Evolutionary conservation across 2,888 invertebrate genomes (phyloP).

Genomic region (Andrena minutula): DNA sequence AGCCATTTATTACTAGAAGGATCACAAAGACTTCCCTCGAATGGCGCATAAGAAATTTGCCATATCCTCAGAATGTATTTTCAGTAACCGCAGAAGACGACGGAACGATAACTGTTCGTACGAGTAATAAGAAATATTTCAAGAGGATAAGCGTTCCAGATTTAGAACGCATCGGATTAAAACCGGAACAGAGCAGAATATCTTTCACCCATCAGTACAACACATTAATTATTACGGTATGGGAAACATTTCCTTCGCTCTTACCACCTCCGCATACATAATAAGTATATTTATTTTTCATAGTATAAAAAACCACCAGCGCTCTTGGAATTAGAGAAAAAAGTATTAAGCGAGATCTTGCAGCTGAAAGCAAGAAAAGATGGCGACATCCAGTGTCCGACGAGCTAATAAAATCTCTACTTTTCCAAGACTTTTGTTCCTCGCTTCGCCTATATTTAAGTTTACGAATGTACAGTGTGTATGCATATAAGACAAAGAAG

Average conservation of each 20-base stretch:
- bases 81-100: slow-evolving; percentile 89
- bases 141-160: slow-evolving; percentile 91
- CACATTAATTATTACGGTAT: slow-evolving; percentile 91
- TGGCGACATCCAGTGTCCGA: slow-evolving; percentile 82
- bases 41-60: slow-evolving; percentile 93
- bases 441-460: not conserved
- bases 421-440: slow-evolving; percentile 13
- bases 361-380: slow-evolving; percentile 78
- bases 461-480: not conserved
- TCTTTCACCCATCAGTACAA: slow-evolving; percentile 90
- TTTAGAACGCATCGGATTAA: slow-evolving; percentile 88
- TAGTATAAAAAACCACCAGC: slow-evolving; percentile 92
- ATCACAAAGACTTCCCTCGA: slow-evolving; percentile 91
- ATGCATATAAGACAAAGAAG: not conserved
- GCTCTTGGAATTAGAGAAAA: slow-evolving; percentile 90
- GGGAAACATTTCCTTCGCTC: slow-evolving; percentile 63
- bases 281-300: slow-evolving; percentile 80
- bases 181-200: slow-evolving; percentile 88
- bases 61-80: slow-evolving; percentile 90
- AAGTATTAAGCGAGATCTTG: slow-evolving; percentile 79
- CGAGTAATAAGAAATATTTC: slow-evolving; percentile 93
- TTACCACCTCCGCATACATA: slow-evolving; percentile 7
- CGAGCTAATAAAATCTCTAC: slow-evolving; percentile 73
- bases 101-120: slow-evolving; percentile 89
- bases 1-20: slow-evolving; percentile 90